Evolutionary conservation across 2,797 vertebrate genomes (phyloP).

Genomic region (Anas bernieri): DNA sequence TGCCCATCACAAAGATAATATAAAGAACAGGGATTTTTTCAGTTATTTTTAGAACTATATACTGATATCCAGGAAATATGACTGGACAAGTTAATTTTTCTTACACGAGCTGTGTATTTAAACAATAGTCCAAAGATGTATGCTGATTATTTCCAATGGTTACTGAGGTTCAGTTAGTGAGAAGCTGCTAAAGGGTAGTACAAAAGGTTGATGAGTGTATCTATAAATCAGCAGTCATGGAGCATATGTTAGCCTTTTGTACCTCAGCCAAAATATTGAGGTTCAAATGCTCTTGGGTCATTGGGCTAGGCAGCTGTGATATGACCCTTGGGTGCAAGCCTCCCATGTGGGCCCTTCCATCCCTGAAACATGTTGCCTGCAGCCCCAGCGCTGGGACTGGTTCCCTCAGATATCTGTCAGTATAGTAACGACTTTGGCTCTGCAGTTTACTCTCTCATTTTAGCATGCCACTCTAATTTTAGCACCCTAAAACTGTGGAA

Average conservation of each 20-base stretch:
- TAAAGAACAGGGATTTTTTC: neutral
- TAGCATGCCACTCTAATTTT: neutral
- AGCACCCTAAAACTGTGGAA: neutral
- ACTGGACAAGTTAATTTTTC: neutral
- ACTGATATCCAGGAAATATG: neutral
- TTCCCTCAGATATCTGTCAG: neutral
- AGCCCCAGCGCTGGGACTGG: neutral
- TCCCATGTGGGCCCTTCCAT: neutral
- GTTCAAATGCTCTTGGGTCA: neutral
- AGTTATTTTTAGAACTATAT: conserved; percentile 6
- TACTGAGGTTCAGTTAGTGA: neutral
- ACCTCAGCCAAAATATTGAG: neutral
- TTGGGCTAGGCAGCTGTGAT: neutral
- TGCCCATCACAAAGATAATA: neutral
- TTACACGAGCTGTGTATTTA: neutral
- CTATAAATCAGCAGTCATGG: neutral
- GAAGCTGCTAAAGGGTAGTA: neutral
- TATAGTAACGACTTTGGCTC: neutral
- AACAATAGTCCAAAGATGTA: neutral
- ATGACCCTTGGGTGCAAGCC: too few species aligned
- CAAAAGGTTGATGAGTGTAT: neutral
- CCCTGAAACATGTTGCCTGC: rapidly evolving
- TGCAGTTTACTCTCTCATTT: neutral
- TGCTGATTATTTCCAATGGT: neutral
- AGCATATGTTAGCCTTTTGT: neutral